Percentiles rank a stretch among this genome's conserved stretches.
These are phyloP conservation scores for Chironomus tentans DNA, from an alignment of 2,888 invertebrate genomes.

Conservation along the genomic window DNA sequence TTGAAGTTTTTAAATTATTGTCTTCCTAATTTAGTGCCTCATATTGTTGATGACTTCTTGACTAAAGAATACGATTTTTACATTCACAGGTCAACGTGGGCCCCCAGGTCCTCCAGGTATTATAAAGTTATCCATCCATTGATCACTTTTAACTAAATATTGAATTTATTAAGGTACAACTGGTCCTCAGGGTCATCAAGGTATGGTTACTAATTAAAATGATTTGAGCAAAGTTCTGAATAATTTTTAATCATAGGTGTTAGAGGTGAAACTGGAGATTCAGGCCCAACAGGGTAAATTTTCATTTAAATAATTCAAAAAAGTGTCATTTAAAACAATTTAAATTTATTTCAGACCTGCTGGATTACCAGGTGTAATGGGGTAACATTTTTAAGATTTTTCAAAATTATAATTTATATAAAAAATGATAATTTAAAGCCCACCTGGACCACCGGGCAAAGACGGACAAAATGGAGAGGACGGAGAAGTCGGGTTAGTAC, in stretches of 20 bases:
- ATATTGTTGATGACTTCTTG: constrained; percentile 10
- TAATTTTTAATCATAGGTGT: neutral
- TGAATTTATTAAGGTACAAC: neutral
- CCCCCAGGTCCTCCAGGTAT: constrained; percentile 40
- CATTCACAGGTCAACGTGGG: constrained; percentile 43
- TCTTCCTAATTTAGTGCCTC: too few species aligned
- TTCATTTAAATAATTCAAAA: neutral
- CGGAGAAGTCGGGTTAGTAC: constrained; percentile 36
- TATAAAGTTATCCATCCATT: too few species aligned
- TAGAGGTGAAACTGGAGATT: constrained; percentile 69
- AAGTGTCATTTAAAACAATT: neutral
- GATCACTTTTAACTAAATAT: too few species aligned
- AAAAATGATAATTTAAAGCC: neutral
- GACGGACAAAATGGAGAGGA: constrained; percentile 68
- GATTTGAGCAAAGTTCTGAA: neutral
- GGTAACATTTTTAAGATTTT: constrained; percentile 33
- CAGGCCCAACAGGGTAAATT: neutral
- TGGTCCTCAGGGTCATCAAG: constrained; percentile 41
- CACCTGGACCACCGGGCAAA: constrained; percentile 42
- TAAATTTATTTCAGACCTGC: constrained; percentile 30
- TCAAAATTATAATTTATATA: too few species aligned
- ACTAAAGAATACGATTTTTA: too few species aligned
- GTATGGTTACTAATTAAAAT: neutral
- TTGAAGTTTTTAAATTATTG: neutral
- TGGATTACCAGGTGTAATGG: constrained; percentile 55